Conservation (phyloP, 2,113 vertebrate species). For the Hiodon alosoides region DNA sequence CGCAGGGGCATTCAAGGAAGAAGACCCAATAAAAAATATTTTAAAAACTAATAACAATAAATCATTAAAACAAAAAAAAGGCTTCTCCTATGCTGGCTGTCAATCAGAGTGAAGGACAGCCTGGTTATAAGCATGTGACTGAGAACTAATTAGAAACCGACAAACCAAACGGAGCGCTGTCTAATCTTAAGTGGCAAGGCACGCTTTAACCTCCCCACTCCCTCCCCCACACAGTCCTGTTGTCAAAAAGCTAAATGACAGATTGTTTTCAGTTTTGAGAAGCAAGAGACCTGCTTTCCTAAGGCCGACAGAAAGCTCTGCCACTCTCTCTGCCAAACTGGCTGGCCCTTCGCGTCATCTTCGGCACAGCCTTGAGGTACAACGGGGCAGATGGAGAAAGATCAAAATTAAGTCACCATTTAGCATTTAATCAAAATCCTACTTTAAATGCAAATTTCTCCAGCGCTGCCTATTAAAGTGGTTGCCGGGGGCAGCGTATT, state of each 20-base stretch:
- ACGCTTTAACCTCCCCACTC: slow-evolving; percentile 4
- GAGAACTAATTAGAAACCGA: slow-evolving; percentile 38
- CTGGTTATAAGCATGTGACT: slow-evolving; percentile 25
- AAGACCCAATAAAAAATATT: too few relatives aligned
- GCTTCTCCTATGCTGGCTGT: slow-evolving; percentile 9
- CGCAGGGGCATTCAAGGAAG: not conserved
- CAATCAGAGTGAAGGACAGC: slow-evolving; percentile 38
- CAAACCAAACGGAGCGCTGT: slow-evolving; percentile 25
- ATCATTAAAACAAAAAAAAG: slow-evolving; percentile 21
- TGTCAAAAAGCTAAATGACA: slow-evolving; percentile 3
- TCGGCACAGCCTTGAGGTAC: slow-evolving; percentile 6
- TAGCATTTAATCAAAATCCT: slow-evolving; percentile 33
- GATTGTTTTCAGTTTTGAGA: not conserved
- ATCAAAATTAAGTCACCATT: slow-evolving; percentile 30
- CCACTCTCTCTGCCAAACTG: not conserved
- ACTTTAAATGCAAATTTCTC: slow-evolving; percentile 33
- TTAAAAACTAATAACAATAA: too few relatives aligned
- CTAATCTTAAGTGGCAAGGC: slow-evolving; percentile 21
- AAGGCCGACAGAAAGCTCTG: not conserved
- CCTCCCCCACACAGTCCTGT: not conserved
- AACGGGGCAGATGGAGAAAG: slow-evolving; percentile 23
- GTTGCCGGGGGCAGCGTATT: not conserved
- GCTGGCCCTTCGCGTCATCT: not conserved
- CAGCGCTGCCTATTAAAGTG: slow-evolving; percentile 13
- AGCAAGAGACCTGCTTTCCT: not conserved